Conservation (phyloP, 2,113 vertebrate genomes). For the Phaetusa simplex region DNA sequence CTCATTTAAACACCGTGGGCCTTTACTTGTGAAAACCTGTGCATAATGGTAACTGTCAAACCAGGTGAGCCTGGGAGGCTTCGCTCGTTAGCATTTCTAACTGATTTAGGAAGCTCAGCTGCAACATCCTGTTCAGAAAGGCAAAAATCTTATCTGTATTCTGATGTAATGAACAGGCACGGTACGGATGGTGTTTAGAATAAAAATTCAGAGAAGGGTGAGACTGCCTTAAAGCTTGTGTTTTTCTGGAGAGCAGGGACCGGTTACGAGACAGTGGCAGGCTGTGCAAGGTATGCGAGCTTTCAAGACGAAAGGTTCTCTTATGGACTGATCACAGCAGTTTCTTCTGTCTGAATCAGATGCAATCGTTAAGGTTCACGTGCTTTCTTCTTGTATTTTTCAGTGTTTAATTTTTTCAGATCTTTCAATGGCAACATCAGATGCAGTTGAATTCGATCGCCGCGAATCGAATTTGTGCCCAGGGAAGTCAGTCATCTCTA, state of each 20-base stretch:
- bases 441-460: not conserved
- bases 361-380: not conserved
- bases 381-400: not conserved
- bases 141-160: slow-evolving; percentile 3
- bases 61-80: not conserved
- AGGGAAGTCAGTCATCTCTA: not conserved
- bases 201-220: not conserved
- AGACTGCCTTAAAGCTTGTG: not conserved
- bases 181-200: not conserved
- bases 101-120: not conserved
- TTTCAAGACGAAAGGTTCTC: not conserved
- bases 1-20: not conserved
- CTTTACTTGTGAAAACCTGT: not conserved
- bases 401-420: not conserved
- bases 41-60: not conserved
- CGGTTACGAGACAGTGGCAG: not conserved
- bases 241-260: not conserved
- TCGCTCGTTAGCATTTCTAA: not conserved
- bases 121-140: slow-evolving; percentile 6
- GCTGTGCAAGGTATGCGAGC: not conserved
- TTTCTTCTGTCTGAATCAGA: not conserved
- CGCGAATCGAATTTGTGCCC: not conserved
- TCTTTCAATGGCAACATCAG: not conserved
- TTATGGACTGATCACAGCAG: not conserved
- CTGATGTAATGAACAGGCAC: not conserved